phyloP scores from a whole-genome alignment of 2,888 invertebrate genomes.

The Aplocera efformata region DNA sequence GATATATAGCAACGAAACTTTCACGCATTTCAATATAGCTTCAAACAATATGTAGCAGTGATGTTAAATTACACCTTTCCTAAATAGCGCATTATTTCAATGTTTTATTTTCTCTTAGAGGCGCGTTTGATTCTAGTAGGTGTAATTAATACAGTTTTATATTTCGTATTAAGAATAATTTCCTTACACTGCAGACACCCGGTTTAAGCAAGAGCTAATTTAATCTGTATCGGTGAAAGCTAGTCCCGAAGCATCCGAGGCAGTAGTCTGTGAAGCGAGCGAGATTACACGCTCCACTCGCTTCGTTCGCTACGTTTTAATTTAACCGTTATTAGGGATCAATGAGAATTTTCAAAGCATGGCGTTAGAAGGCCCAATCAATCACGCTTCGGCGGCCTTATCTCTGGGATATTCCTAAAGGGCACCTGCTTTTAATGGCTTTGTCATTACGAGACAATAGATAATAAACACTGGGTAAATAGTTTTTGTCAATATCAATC shows the following conservation, averaged over 20 bases:
- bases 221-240: conserved; percentile 32
- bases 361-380: conserved; percentile 12
- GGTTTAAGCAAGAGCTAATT: conserved; percentile 21
- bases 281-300: conserved; percentile 46
- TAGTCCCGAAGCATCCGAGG: conserved; percentile 31
- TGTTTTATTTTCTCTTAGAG: no score
- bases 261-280: conserved; percentile 41
- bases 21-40: no score
- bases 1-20: no score
- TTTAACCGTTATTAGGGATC: conserved; percentile 41
- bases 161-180: neutral
- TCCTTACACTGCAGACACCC: conserved; percentile 15
- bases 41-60: no score
- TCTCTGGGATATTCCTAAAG: conserved; percentile 11
- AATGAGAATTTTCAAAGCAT: conserved; percentile 38
- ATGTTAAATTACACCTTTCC: no score
- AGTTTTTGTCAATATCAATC: conserved; percentile 1
- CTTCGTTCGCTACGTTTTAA: conserved; percentile 38
- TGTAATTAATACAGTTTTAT: no score
- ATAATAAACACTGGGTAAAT: conserved; percentile 1
- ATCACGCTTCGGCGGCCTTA: conserved; percentile 17
- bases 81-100: no score
- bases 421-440: conserved; percentile 4
- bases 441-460: conserved; percentile 1
- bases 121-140: no score